phyloP scores from a whole-genome alignment of 2,888 invertebrate genomes.

The Plebejus argus region DNA sequence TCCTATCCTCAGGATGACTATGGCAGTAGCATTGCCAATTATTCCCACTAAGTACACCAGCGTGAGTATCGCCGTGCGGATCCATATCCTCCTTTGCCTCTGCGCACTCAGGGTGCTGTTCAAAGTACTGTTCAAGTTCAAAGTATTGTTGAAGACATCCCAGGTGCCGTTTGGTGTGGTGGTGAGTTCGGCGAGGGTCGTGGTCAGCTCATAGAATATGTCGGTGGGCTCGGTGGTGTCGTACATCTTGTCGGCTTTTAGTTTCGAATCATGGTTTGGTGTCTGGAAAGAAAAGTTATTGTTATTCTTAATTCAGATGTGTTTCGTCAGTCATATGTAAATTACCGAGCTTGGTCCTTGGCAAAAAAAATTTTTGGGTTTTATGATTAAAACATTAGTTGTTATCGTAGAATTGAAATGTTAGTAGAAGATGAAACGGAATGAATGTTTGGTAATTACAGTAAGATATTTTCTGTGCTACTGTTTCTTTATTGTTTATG shows the following conservation, averaged over 20 bases:
- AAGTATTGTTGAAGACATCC: not conserved
- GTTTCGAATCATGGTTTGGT: not conserved
- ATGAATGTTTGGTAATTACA: no score
- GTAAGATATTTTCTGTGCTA: no score
- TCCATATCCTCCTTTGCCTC: not conserved
- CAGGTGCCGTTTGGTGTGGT: not conserved
- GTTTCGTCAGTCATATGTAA: no score
- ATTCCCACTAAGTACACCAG: conserved; percentile 84
- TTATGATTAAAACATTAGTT: no score
- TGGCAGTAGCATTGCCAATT: conserved; percentile 88
- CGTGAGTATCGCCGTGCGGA: not conserved
- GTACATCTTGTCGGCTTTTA: not conserved
- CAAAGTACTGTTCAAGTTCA: not conserved
- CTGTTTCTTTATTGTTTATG: no score
- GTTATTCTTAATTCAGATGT: no score
- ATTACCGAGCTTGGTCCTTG: no score
- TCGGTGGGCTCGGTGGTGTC: not conserved
- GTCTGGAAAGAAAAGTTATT: not conserved
- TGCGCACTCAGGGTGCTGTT: not conserved
- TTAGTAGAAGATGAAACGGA: no score
- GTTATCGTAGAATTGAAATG: no score
- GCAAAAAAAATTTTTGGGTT: no score
- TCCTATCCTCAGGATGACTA: conserved; percentile 85
- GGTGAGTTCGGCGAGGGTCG: not conserved
- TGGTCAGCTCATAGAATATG: not conserved